phyloP scores from a whole-genome alignment of 2,888 invertebrate species.

The Baronia brevicornis region DNA sequence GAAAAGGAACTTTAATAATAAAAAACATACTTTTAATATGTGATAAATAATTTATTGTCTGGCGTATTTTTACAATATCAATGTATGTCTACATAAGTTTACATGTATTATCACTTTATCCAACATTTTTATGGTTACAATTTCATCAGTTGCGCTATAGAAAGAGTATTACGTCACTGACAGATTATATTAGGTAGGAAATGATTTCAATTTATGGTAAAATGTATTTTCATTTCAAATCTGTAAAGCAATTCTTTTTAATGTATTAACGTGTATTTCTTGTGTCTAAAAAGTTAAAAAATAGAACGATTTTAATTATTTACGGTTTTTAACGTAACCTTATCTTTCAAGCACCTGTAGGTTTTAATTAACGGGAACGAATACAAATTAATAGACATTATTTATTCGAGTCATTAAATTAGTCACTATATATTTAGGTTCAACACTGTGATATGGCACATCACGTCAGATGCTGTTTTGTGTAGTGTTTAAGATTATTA shows the following conservation, averaged over 20 bases:
- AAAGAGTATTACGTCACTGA: constrained; percentile 6
- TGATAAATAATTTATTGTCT: constrained; percentile 78
- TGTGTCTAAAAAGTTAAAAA: no score
- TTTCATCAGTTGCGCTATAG: constrained; percentile 12
- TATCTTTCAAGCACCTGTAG: neutral
- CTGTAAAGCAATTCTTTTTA: no score
- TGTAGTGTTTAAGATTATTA: constrained; percentile 22
- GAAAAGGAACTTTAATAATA: constrained; percentile 8
- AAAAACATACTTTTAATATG: constrained; percentile 40
- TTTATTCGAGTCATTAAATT: constrained; percentile 47
- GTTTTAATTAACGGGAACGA: constrained; percentile 3
- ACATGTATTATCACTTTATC: constrained; percentile 25
- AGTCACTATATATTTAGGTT: constrained; percentile 35
- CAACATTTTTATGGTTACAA: constrained; percentile 26
- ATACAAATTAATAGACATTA: constrained; percentile 19
- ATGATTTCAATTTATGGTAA: no score
- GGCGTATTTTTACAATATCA: constrained; percentile 75
- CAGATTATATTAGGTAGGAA: no score
- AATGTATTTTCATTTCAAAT: no score
- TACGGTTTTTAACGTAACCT: neutral
- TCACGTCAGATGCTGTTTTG: constrained; percentile 56
- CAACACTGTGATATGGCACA: constrained; percentile 64
- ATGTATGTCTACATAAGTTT: constrained; percentile 62
- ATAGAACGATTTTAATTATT: no score
- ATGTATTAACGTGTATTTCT: no score